Percentiles rank a stretch among this genome's conserved stretches.
phyloP scores from a whole-genome alignment of 2,113 vertebrate genomes.

The Sinocyclocheilus grahami region DNA sequence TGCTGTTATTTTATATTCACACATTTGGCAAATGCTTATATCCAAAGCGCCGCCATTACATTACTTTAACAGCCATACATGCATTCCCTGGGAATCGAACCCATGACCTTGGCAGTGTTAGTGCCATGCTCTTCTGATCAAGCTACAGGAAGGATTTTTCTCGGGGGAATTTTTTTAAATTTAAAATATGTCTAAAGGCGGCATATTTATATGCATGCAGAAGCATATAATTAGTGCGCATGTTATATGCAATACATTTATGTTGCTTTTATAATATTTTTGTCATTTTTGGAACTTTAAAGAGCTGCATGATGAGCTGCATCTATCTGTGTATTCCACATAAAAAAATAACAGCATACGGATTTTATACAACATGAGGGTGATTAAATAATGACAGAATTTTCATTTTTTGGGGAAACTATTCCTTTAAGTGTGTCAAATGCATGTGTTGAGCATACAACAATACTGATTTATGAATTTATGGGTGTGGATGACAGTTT shows the following conservation, averaged over 20 bases:
- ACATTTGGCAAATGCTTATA: too few species aligned
- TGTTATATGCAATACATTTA: not conserved
- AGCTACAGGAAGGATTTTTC: not conserved
- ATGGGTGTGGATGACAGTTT: not conserved
- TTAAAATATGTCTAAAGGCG: not conserved
- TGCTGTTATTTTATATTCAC: not conserved
- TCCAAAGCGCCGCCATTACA: too few species aligned
- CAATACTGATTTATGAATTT: not conserved
- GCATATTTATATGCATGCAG: not conserved
- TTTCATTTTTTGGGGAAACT: not conserved
- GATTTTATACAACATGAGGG: not conserved
- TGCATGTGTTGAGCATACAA: not conserved
- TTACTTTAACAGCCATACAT: not conserved
- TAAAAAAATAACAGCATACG: not conserved
- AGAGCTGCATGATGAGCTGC: not conserved
- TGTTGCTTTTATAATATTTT: not conserved
- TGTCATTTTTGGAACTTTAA: not conserved
- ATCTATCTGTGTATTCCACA: not conserved
- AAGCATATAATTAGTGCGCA: not conserved
- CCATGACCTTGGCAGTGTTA: not conserved
- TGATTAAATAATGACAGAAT: not conserved
- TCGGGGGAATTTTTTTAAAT: not conserved
- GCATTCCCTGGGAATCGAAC: not conserved
- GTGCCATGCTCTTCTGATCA: not conserved
- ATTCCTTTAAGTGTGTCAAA: not conserved